These are phyloP conservation scores for Lates calcarifer DNA, from an alignment of 2,113 vertebrate genomes.

Conservation along the genomic window DNA sequence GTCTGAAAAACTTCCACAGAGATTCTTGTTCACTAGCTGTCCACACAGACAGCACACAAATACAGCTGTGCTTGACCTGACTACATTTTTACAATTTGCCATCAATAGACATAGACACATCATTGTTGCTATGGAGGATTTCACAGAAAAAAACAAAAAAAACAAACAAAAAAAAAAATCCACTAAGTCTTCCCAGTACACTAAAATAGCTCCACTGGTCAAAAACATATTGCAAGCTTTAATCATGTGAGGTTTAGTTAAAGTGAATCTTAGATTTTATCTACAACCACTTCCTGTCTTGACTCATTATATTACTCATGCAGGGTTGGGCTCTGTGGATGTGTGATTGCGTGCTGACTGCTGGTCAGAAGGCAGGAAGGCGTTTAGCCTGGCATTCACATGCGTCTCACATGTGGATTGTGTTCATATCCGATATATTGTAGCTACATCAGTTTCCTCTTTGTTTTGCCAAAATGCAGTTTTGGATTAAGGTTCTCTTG, in stretches of 20 bases:
- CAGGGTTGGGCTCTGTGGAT: slow-evolving; percentile 4
- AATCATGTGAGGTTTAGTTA: slow-evolving; percentile 29
- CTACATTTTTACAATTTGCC: background rate
- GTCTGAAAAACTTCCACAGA: slow-evolving; percentile 30
- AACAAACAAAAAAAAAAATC: background rate
- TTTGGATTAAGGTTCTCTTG: background rate
- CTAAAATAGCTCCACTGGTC: slow-evolving; percentile 1
- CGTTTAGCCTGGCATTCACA: slow-evolving; percentile 36
- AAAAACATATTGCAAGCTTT: slow-evolving; percentile 1
- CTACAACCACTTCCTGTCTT: slow-evolving; percentile 53
- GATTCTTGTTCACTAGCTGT: slow-evolving; percentile 20
- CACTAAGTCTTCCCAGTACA: too few species aligned
- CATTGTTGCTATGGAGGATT: background rate
- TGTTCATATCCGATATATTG: slow-evolving; percentile 38
- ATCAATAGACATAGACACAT: background rate
- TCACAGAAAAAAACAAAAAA: background rate
- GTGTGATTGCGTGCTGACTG: slow-evolving; percentile 19
- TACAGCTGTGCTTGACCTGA: background rate
- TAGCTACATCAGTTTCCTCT: slow-evolving; percentile 23
- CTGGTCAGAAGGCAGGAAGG: slow-evolving; percentile 4
- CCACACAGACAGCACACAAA: background rate
- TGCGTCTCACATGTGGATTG: slow-evolving; percentile 24
- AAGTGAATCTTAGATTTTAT: slow-evolving; percentile 26
- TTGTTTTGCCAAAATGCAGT: slow-evolving; percentile 25
- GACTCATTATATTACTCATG: slow-evolving; percentile 32